Evolutionary conservation across 2,888 invertebrate species (phyloP), one percentile per base, ranked within the genome.

Genomic region (Pseudococcus jackbeardsleyi): DNA sequence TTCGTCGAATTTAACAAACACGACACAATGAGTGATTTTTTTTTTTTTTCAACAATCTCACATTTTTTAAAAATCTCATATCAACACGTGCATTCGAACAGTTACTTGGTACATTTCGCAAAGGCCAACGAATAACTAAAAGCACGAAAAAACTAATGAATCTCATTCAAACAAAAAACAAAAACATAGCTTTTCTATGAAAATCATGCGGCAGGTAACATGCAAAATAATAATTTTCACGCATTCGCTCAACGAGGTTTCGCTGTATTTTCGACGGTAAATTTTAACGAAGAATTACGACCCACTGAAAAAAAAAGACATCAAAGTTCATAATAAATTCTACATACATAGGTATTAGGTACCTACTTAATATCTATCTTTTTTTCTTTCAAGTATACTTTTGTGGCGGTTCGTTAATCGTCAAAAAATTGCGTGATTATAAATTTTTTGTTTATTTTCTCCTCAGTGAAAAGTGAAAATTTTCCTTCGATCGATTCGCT

Each of bases 71-170:
- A n/a, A n/a, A 8, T 64, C 12, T 64, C 54, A 50, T 9, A 11
- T 68, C 39, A 72, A 72, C 33, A 64, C 33, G 72, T 72, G 72
- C 72, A 72, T 72, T 72, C 72, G 72, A 72, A 72, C 33, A 72
- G 33, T 39, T 72, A 72, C 72, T 33, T 12, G 33, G 72, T 64
- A 33, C 26, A 72, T 17, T 72, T 72, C 33, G 26, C 33, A 72
- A 72, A 72, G 26, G 33, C 72, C 33, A 22, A 64, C 8, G 12
- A 6, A 72, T 39, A 72, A 33, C 72, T 39, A 72, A 72, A 68
- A 72, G 72, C 72, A 33, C 33, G 39, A 72, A 33, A 72, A 72
- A 72, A 72, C 33, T 72, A 72, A 72, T 72, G 17, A 72, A 72
- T 72, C 72, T 72, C 72, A 72, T 72, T 33, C 72, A 33, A 72